A percentile compares a stretch with the other conserved stretches of the same genome.
phyloP scores from a whole-genome alignment of 2,113 vertebrate species.

The Coptodon rendalli region DNA sequence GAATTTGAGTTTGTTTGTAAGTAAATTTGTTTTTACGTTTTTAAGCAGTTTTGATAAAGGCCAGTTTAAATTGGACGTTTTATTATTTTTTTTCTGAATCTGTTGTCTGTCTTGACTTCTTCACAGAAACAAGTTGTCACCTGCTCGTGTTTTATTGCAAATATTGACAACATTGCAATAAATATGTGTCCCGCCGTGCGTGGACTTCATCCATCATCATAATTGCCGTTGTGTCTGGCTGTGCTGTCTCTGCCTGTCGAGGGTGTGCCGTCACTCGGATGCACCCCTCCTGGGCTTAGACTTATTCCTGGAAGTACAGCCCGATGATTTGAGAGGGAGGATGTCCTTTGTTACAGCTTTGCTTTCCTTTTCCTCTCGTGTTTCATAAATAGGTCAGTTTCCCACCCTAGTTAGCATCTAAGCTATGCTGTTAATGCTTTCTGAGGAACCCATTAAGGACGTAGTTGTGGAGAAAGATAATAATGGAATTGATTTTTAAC shows the following conservation, averaged over 20 bases:
- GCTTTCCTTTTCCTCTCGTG: neutral
- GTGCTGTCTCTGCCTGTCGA: neutral
- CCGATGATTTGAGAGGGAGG: conserved; percentile 13
- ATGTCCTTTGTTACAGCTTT: conserved; percentile 29
- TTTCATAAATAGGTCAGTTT: conserved; percentile 17
- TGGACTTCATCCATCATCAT: neutral
- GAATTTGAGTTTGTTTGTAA: neutral
- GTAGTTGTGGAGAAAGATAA: neutral
- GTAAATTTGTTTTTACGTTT: neutral
- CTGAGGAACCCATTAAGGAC: accelerated
- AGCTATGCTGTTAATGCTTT: neutral
- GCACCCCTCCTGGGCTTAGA: neutral
- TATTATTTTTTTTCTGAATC: neutral
- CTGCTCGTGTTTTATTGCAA: neutral
- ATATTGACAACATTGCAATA: neutral
- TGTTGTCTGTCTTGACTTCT: neutral
- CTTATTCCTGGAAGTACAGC: conserved; percentile 36
- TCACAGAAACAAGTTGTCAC: neutral
- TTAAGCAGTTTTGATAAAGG: neutral
- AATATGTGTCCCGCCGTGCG: neutral
- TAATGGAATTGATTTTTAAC: neutral
- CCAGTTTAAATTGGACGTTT: accelerated
- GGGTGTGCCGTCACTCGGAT: neutral
- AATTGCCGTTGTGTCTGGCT: neutral
- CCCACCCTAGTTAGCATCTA: neutral